Evolutionary conservation across 2,113 vertebrate genomes (phyloP), one percentile per base, ranked within the genome.

Genomic region (Corythornis vintsioides): DNA sequence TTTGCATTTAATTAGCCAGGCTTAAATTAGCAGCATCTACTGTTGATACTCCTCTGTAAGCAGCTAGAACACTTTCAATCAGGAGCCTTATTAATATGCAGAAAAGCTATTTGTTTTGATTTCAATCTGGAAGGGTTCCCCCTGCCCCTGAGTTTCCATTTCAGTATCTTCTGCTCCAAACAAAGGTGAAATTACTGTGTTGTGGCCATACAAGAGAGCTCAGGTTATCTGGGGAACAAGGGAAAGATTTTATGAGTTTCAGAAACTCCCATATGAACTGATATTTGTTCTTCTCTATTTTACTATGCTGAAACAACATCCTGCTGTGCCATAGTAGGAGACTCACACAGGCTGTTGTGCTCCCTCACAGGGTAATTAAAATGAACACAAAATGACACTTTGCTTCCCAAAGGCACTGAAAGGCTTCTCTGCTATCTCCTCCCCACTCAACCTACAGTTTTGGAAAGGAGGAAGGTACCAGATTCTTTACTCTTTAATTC

Each of bases 21-120:
- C 96, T 97, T 96, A 97, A 97, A 97, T 98, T 98, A 97, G 96
- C 91, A 97, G 90, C 28, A 57, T 93, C 88, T 95, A 94, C 97
- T 96, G 96, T 97, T 97, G 94, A 94, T 97, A 96, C 92, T 97
- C 88, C 87, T 96, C 91, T 18, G 3, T 74, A 87, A 96, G 86
- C 89, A 97, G 94, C 67, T 77, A 95, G 87, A 96, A 88, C 60
- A 66, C 88, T 96, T 97, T 97, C 93, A 98, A 97, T 97, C 97
- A 97, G 78, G 73, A 86, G 48, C 70, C 90, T 97, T 86, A 97
- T 97, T 98, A 96, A 96, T 94, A 97, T 97, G 96, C 95, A 89
- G 94, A 96, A 96, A 94, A 93, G 81, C 90, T 90, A 96, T 95
- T 97, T 97, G 97, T 97, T 97, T 97, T 97, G 91, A 97, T 97